phyloP scores from a whole-genome alignment of 2,888 invertebrate genomes.

The Cynaeus angustus region DNA sequence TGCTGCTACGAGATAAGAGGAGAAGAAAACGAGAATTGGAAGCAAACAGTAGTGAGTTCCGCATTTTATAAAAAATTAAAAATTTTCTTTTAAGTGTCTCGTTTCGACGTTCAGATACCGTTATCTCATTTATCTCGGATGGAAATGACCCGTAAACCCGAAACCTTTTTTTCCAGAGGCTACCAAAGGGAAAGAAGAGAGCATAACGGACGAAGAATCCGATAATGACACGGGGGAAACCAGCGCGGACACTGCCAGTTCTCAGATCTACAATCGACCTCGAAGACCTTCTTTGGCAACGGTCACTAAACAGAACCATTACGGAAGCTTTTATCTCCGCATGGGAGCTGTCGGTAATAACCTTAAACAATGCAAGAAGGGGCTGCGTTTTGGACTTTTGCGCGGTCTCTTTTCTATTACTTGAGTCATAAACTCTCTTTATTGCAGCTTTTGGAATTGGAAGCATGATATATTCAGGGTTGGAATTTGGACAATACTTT shows the following conservation, averaged over 20 bases:
- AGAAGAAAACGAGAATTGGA: slow-evolving; percentile 63
- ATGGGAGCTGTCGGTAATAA: slow-evolving; percentile 91
- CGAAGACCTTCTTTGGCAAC: slow-evolving; percentile 69
- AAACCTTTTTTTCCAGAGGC: slow-evolving; percentile 40
- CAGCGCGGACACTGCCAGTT: slow-evolving; percentile 64
- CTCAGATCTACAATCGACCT: slow-evolving; percentile 56
- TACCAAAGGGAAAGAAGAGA: slow-evolving; percentile 54
- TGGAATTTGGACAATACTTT: slow-evolving; percentile 97
- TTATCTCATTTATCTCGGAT: too few species aligned
- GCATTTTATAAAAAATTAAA: too few species aligned
- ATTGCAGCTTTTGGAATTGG: slow-evolving; percentile 90
- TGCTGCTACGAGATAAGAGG: slow-evolving; percentile 77
- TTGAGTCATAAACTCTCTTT: slow-evolving; percentile 30
- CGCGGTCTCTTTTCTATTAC: too few species aligned
- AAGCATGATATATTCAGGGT: slow-evolving; percentile 97
- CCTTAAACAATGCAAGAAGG: background rate
- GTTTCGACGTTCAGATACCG: too few species aligned
- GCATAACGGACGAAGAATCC: slow-evolving; percentile 75
- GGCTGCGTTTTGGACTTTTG: background rate
- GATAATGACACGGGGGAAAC: slow-evolving; percentile 67
- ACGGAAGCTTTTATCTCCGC: slow-evolving; percentile 93
- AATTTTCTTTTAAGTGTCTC: too few species aligned
- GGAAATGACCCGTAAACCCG: too few species aligned
- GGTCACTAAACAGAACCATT: slow-evolving; percentile 80
- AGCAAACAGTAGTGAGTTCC: slow-evolving; percentile 48